Percentiles rank a stretch among this genome's conserved stretches.
Evolutionary conservation across 2,113 vertebrate genomes (phyloP).

Genomic region (Aspidoscelis tigris): DNA sequence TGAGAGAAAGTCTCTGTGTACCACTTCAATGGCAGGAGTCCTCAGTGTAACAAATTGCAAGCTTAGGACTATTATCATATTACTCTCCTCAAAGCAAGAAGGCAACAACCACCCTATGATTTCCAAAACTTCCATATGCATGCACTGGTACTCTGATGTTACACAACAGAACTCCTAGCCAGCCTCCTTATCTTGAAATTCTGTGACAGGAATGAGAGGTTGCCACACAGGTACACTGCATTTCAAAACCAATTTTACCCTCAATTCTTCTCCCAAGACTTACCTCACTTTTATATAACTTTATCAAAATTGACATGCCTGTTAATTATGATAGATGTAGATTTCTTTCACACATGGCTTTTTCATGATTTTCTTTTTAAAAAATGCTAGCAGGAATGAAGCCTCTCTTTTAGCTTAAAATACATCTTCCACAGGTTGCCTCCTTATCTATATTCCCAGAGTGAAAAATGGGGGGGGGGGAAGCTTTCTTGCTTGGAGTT

Average conservation of each 20-base stretch:
- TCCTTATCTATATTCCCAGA: neutral
- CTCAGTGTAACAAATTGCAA: slow-evolving; percentile 43
- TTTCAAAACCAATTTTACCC: neutral
- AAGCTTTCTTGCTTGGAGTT: neutral
- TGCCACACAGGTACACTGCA: neutral
- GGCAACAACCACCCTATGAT: slow-evolving; percentile 25
- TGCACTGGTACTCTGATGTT: slow-evolving; percentile 33
- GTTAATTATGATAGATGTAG: neutral
- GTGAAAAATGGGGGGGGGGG: neutral
- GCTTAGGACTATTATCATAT: slow-evolving; percentile 33
- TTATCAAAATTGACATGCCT: neutral
- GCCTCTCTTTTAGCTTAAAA: neutral
- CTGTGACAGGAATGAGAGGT: slow-evolving; percentile 6
- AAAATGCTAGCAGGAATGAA: neutral
- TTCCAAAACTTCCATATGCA: slow-evolving; percentile 26
- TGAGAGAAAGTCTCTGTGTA: slow-evolving; percentile 45
- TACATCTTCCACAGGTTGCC: neutral
- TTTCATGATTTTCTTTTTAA: neutral
- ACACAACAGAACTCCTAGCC: slow-evolving; percentile 42
- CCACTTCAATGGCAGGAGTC: slow-evolving; percentile 45
- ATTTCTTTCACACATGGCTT: neutral
- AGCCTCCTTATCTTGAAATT: slow-evolving; percentile 31
- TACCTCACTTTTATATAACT: neutral
- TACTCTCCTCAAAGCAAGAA: slow-evolving; percentile 35
- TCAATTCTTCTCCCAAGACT: neutral